These are phyloP conservation scores for Xerus inauris DNA, from an alignment of 2,113 vertebrate genomes.

Conservation along the genomic window DNA sequence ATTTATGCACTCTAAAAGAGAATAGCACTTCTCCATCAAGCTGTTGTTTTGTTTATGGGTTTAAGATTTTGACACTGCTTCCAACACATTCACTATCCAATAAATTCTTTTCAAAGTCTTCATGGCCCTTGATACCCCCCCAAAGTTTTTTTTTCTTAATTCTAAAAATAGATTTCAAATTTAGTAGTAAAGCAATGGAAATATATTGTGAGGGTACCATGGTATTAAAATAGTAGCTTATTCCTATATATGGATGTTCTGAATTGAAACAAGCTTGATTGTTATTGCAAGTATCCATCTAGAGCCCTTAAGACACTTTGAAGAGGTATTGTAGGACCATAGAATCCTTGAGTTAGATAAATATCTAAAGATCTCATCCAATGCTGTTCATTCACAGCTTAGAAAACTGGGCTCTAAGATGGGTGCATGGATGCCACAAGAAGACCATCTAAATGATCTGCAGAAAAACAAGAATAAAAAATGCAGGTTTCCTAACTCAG, in stretches of 20 bases:
- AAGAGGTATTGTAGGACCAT: not conserved
- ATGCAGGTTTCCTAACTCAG: not conserved
- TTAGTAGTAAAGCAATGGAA: not conserved
- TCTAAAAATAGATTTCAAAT: not conserved
- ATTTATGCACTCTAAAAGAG: conserved; percentile 77
- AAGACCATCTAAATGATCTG: not conserved
- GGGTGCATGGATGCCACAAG: too few relatives aligned
- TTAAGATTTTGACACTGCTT: conserved; percentile 80
- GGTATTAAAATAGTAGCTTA: not conserved
- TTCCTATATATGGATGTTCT: not conserved
- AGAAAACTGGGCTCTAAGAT: not conserved
- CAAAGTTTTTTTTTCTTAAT: not conserved
- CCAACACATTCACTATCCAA: conserved; percentile 68
- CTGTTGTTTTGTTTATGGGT: conserved; percentile 69
- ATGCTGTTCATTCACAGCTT: not conserved
- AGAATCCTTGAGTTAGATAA: not conserved
- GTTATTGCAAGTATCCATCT: not conserved
- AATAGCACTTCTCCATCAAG: conserved; percentile 66
- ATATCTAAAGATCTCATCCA: not conserved
- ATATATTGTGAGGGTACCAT: not conserved
- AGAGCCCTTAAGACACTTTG: not conserved
- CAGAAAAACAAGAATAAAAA: too few relatives aligned
- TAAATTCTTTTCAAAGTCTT: conserved; percentile 67
- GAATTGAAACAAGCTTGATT: conserved; percentile 15
- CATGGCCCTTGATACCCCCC: not conserved